Percentiles rank a stretch among this genome's conserved stretches.
phyloP scores from a whole-genome alignment of 2,888 invertebrate genomes.

The Trypoxylon attenuatum region DNA sequence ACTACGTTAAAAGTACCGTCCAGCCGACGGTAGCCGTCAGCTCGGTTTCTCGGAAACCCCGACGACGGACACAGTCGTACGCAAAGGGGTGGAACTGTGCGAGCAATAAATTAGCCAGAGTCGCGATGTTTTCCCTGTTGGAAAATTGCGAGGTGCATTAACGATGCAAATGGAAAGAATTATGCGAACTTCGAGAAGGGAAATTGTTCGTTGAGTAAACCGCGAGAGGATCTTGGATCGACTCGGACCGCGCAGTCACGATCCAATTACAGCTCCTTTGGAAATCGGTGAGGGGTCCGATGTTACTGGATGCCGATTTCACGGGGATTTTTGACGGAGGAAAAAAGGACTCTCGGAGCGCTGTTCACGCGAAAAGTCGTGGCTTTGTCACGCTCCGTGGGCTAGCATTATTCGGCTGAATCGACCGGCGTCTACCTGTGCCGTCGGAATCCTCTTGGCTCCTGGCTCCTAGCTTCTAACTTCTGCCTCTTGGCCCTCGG shows the following conservation, averaged over 20 bases:
- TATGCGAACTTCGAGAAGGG: not conserved
- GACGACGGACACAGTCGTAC: too few relatives aligned
- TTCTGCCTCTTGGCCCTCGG: not conserved
- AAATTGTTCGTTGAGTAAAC: too few relatives aligned
- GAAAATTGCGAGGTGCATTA: too few relatives aligned
- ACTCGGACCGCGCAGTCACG: too few relatives aligned
- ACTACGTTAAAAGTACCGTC: not conserved
- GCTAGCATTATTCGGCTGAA: slow-evolving; percentile 3
- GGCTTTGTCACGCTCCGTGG: slow-evolving; percentile 1
- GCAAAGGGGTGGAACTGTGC: too few relatives aligned
- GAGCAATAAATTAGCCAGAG: too few relatives aligned
- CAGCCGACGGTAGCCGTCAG: not conserved
- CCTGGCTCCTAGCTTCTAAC: slow-evolving; percentile 4
- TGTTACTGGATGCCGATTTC: not conserved
- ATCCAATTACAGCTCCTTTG: too few relatives aligned
- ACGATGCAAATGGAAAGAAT: not conserved
- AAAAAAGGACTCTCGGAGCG: slow-evolving; percentile 15
- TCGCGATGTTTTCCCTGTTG: too few relatives aligned
- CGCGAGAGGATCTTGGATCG: too few relatives aligned
- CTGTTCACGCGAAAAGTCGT: slow-evolving; percentile 7
- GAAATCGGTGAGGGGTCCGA: too few relatives aligned
- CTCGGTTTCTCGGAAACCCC: too few relatives aligned
- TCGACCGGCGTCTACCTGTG: slow-evolving; percentile 48
- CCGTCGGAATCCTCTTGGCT: slow-evolving; percentile 53
- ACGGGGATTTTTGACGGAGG: not conserved